phyloP scores from a whole-genome alignment of 2,888 invertebrate species.

The Eilema sororculum region DNA sequence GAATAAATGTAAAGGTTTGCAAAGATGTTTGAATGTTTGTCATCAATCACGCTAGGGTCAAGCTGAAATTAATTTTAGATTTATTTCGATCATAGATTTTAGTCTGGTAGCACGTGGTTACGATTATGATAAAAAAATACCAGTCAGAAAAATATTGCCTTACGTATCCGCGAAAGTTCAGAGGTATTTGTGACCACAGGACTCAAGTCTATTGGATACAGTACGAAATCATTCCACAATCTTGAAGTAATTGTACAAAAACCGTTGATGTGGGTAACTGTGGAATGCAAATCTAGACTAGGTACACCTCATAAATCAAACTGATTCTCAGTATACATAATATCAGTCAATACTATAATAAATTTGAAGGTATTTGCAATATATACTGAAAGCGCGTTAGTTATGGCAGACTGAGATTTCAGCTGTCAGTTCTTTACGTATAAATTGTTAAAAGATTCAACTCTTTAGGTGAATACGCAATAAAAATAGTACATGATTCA shows the following conservation, averaged over 20 bases:
- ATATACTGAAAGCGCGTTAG: conserved; percentile 11
- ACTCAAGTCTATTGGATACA: too few relatives aligned
- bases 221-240: neutral
- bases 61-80: too few relatives aligned
- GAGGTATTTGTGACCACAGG: too few relatives aligned
- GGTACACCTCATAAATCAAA: conserved; percentile 11
- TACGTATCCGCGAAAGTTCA: too few relatives aligned
- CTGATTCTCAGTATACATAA: neutral
- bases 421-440: conserved; percentile 8
- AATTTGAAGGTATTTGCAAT: conserved; percentile 14
- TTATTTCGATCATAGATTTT: too few relatives aligned
- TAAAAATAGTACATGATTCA: conserved; percentile 9
- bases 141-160: too few relatives aligned
- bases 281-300: conserved; percentile 1
- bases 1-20: too few relatives aligned
- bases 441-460: conserved; percentile 14
- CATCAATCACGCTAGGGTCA: too few relatives aligned
- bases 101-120: too few relatives aligned
- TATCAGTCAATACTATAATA: conserved; percentile 13
- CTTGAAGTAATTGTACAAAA: neutral
- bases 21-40: too few relatives aligned
- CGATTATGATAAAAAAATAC: too few relatives aligned
- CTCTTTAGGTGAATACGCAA: conserved; percentile 2
- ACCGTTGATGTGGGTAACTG: neutral
- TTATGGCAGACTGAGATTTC: conserved; percentile 15